Conservation (phyloP, 2,113 vertebrate genomes). For the Protobothrops mucrosquamatus region DNA sequence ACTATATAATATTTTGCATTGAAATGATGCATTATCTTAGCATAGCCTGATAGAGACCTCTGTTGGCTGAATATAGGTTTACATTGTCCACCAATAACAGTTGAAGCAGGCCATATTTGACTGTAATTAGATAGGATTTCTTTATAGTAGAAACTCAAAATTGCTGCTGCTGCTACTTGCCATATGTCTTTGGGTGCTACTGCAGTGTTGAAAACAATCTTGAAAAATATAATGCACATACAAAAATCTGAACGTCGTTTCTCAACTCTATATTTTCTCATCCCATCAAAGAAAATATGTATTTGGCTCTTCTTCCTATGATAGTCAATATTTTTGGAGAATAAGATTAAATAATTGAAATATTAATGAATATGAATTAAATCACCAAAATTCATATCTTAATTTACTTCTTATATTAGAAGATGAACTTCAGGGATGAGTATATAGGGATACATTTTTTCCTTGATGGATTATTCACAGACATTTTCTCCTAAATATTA, state of each 20-base stretch:
- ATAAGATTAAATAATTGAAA: neutral
- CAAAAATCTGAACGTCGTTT: neutral
- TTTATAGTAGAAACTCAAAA: neutral
- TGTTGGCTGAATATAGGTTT: conserved; percentile 48
- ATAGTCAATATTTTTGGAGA: neutral
- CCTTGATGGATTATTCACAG: neutral
- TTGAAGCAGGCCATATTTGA: neutral
- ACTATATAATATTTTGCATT: neutral
- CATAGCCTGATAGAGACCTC: conserved; percentile 61
- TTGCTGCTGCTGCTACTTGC: neutral
- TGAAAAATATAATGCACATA: neutral
- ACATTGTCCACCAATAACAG: neutral
- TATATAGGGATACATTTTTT: neutral
- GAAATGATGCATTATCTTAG: neutral
- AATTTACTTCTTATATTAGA: neutral
- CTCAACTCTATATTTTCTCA: neutral
- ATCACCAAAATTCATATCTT: neutral
- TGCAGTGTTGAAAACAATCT: neutral
- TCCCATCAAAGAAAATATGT: neutral
- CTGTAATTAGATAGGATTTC: neutral
- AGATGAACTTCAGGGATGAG: neutral
- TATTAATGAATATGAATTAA: neutral
- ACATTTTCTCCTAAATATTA: neutral
- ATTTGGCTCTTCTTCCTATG: neutral
- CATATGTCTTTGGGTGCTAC: neutral